These are phyloP conservation scores for Melanchra persicariae DNA, from an alignment of 2,888 invertebrate species.

Conservation along the genomic window DNA sequence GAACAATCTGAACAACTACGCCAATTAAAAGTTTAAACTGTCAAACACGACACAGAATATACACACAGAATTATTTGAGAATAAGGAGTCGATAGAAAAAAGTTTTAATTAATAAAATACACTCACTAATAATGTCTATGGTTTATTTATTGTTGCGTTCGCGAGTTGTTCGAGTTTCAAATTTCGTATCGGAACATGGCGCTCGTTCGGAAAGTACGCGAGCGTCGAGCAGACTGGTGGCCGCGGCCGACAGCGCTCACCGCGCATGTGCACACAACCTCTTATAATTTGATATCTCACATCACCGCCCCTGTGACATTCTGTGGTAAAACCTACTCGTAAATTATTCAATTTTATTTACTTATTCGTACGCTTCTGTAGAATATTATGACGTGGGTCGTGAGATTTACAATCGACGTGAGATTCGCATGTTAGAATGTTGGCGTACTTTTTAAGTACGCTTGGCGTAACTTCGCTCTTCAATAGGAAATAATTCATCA, in stretches of 20 bases:
- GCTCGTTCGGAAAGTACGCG: conserved; percentile 79
- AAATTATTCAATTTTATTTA: conserved; percentile 88
- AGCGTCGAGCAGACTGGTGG: conserved; percentile 85
- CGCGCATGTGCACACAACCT: conserved; percentile 86
- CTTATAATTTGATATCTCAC: conserved; percentile 89
- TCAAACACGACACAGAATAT: conserved; percentile 67
- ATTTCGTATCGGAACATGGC: conserved; percentile 74
- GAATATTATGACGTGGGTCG: conserved; percentile 74
- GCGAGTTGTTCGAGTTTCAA: conserved; percentile 77
- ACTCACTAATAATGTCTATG: conserved; percentile 62
- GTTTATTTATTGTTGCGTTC: conserved; percentile 68
- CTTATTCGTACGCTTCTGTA: conserved; percentile 79
- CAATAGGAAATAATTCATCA: conserved; percentile 48
- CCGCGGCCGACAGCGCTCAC: conserved; percentile 70
- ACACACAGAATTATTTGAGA: conserved; percentile 46
- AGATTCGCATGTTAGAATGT: conserved; percentile 36
- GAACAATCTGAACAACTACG: conserved; percentile 69
- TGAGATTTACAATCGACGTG: conserved; percentile 68
- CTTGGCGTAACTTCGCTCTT: conserved; percentile 39
- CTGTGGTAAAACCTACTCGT: conserved; percentile 86
- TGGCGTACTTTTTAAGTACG: conserved; percentile 36
- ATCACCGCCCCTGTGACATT: conserved; percentile 88
- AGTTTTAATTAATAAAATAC: conserved; percentile 50
- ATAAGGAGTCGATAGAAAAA: conserved; percentile 17
- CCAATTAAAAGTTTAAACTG: conserved; percentile 68